phyloP scores from a whole-genome alignment of 1,140 invertebrate species.

The Bombyx mandarina region DNA sequence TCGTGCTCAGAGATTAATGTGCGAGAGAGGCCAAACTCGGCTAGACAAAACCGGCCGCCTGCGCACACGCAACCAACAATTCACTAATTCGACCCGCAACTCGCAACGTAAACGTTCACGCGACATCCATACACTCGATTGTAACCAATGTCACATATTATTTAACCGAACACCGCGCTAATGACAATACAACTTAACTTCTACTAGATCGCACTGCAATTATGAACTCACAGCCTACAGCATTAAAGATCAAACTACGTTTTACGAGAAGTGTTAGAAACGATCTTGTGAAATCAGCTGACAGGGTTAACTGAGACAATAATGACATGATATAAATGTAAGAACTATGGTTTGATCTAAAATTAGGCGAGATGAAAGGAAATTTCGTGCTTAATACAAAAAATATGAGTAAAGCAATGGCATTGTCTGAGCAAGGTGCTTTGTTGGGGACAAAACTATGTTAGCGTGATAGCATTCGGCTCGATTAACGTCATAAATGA shows the following conservation, averaged over 20 bases:
- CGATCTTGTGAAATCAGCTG: conserved; percentile 11
- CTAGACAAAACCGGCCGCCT: conserved; percentile 56
- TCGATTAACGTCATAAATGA: conserved; percentile 69
- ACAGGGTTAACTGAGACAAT: conserved; percentile 49
- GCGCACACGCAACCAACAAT: conserved; percentile 40
- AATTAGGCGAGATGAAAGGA: conserved; percentile 65
- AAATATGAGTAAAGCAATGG: conserved; percentile 56
- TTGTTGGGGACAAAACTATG: conserved; percentile 57
- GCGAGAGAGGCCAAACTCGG: conserved; percentile 33
- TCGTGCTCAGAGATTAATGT: conserved; percentile 59
- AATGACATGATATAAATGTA: conserved; percentile 63
- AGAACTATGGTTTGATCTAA: conserved; percentile 64
- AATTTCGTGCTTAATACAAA: conserved; percentile 59
- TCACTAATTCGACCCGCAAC: conserved; percentile 45
- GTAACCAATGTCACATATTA: conserved; percentile 62
- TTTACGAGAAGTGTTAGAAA: conserved; percentile 1
- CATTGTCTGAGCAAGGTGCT: conserved; percentile 51
- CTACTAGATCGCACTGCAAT: not conserved
- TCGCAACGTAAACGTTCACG: conserved; percentile 40
- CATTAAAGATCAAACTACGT: not conserved
- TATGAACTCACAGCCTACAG: not conserved
- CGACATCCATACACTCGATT: conserved; percentile 45
- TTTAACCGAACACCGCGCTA: conserved; percentile 40
- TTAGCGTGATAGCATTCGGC: conserved; percentile 58
- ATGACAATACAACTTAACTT: not conserved